A percentile compares a stretch with the other conserved stretches of the same genome.
These are phyloP conservation scores for Atherinosoma microstoma DNA, from an alignment of 2,797 vertebrate species.

Conservation along the genomic window DNA sequence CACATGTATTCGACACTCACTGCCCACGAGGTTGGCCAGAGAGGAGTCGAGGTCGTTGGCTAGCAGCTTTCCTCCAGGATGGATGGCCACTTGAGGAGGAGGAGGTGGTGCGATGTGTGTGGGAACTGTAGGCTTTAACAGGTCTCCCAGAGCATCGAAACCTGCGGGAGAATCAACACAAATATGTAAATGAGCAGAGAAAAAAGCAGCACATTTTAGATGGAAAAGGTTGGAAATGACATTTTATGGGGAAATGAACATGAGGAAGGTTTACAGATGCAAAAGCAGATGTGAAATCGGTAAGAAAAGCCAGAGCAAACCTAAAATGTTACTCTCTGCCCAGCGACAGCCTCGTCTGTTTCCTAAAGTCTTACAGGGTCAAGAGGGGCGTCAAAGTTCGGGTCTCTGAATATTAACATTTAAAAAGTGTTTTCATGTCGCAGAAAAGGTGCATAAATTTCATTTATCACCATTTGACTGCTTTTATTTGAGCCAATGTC, in stretches of 20 bases:
- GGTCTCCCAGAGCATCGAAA: constrained; percentile 84
- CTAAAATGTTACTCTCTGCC: background rate
- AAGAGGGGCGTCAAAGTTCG: no score
- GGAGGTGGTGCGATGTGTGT: constrained; percentile 79
- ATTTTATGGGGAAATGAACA: background rate
- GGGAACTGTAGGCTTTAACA: constrained; percentile 86
- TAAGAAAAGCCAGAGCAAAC: background rate
- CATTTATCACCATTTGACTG: background rate
- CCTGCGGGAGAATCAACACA: constrained; percentile 58
- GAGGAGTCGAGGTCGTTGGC: constrained; percentile 91
- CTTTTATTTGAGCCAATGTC: background rate
- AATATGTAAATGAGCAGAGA: constrained; percentile 5
- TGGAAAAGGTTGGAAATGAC: background rate
- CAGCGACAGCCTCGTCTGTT: background rate
- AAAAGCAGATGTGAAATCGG: background rate
- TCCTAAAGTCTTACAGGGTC: accelerated
- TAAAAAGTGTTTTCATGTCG: no score
- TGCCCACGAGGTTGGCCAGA: constrained; percentile 91
- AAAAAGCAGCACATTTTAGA: background rate
- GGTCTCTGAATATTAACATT: no score
- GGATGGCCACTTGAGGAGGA: constrained; percentile 74
- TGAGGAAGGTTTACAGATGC: constrained; percentile 4
- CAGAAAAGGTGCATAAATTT: no score
- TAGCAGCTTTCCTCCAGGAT: constrained; percentile 84
- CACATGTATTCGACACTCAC: constrained; percentile 79